Conservation (phyloP, 1,140 invertebrate species). For the Aphelenchoides besseyi region DNA sequence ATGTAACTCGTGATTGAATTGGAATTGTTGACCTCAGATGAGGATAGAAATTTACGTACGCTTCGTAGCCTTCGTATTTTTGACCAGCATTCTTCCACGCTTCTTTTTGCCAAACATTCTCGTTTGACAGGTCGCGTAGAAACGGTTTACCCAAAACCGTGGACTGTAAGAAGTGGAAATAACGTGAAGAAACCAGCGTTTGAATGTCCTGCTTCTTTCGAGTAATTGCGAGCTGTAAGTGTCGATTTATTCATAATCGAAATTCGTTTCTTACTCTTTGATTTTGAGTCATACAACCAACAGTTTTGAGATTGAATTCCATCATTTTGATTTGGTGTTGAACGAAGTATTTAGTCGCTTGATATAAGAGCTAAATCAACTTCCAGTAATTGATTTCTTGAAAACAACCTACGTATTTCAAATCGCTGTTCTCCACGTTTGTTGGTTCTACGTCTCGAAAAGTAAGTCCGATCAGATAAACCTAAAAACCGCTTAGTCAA, state of each 20-base stretch:
- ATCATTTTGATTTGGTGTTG: conserved; percentile 32
- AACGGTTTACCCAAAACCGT: neutral
- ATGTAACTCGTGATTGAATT: no score
- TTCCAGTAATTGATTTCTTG: no score
- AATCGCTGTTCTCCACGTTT: neutral
- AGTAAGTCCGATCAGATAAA: conserved; percentile 36
- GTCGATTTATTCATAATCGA: conserved; percentile 12
- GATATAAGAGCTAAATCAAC: conserved; percentile 23
- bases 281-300: conserved; percentile 23
- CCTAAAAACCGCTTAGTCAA: conserved; percentile 20
- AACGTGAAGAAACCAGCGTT: neutral
- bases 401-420: conserved; percentile 10
- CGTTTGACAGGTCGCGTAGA: neutral
- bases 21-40: no score
- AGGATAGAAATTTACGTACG: no score
- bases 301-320: conserved; percentile 36
- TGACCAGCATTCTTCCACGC: conserved; percentile 9
- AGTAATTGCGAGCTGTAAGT: neutral
- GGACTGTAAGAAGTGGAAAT: neutral
- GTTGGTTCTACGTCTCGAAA: conserved; percentile 17
- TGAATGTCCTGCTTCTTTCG: neutral
- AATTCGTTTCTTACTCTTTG: conserved; percentile 29
- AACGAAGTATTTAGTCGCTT: conserved; percentile 20
- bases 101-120: neutral
- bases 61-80: neutral